Percentiles rank a stretch among this genome's conserved stretches.
These are phyloP conservation scores for Scaptomyza cyrtandrae DNA, from an alignment of 2,888 invertebrate genomes.

Conservation along the genomic window DNA sequence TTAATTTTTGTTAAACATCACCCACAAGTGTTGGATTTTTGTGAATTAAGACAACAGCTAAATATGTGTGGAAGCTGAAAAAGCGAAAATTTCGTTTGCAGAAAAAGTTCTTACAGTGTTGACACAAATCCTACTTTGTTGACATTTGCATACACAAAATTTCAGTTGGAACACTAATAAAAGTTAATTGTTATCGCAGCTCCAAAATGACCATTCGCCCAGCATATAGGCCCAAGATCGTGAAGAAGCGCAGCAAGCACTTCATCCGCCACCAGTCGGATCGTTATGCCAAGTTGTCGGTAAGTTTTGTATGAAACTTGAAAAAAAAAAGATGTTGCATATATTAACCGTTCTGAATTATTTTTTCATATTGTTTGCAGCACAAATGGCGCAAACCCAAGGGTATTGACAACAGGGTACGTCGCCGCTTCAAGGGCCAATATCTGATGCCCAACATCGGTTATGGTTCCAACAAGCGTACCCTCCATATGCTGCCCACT, in stretches of 20 bases:
- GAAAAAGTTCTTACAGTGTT: background rate
- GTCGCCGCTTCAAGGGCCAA: slow-evolving; percentile 99
- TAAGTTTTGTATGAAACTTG: slow-evolving; percentile 82
- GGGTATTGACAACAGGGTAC: slow-evolving; percentile 99
- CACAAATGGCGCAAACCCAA: slow-evolving; percentile 99
- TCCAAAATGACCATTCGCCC: slow-evolving; percentile 94
- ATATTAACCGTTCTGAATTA: slow-evolving; percentile 9
- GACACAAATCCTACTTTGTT: slow-evolving; percentile 52
- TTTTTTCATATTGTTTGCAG: slow-evolving; percentile 85
- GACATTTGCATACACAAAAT: slow-evolving; percentile 40
- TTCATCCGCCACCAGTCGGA: slow-evolving; percentile 99
- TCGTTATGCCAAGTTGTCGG: slow-evolving; percentile 97
- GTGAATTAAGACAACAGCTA: slow-evolving; percentile 26
- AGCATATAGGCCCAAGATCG: slow-evolving; percentile 94
- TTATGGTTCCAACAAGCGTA: slow-evolving; percentile 97
- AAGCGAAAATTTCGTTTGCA: slow-evolving; percentile 39
- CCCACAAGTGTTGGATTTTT: slow-evolving; percentile 27
- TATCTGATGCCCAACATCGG: slow-evolving; percentile 99
- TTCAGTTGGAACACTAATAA: slow-evolving; percentile 19
- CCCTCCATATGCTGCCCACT: slow-evolving; percentile 98
- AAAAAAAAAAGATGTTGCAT: background rate
- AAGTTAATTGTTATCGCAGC: slow-evolving; percentile 74
- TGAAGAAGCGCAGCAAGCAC: slow-evolving; percentile 99
- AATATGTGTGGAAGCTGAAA: slow-evolving; percentile 26
- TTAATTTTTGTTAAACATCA: slow-evolving; percentile 72